Conservation (phyloP, 2,888 invertebrate genomes). For the Spodoptera littoralis region DNA sequence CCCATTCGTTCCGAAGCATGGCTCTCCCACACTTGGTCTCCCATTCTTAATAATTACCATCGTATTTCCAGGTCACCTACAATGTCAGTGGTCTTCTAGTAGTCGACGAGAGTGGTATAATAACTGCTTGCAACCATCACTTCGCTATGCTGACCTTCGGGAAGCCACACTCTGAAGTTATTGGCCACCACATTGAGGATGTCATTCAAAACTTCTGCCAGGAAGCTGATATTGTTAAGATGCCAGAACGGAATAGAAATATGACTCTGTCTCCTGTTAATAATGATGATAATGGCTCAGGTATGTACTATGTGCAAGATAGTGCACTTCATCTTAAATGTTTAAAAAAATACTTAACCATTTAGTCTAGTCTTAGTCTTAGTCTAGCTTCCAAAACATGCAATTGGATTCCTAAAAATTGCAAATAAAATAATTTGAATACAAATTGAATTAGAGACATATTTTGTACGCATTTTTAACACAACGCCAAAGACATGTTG, state of each 20-base stretch:
- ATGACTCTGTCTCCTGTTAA: slow-evolving; percentile 88
- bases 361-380: too few relatives aligned
- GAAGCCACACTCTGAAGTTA: slow-evolving; percentile 88
- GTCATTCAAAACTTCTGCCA: slow-evolving; percentile 90
- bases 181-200: slow-evolving; percentile 87
- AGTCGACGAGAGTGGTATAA: slow-evolving; percentile 89
- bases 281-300: slow-evolving; percentile 84
- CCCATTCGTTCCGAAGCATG: too few relatives aligned
- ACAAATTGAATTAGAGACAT: too few relatives aligned
- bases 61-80: slow-evolving; percentile 83
- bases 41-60: background rate
- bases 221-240: slow-evolving; percentile 85
- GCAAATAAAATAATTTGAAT: too few relatives aligned
- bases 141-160: slow-evolving; percentile 91
- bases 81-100: slow-evolving; percentile 91
- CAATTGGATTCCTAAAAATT: too few relatives aligned
- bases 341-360: too few relatives aligned
- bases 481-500: too few relatives aligned
- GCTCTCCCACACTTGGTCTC: too few relatives aligned
- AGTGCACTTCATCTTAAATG: rapidly evolving
- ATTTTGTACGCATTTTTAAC: too few relatives aligned
- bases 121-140: slow-evolving; percentile 91
- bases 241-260: slow-evolving; percentile 80
- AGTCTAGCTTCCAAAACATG: too few relatives aligned
- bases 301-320: slow-evolving; percentile 51